A percentile compares a stretch with the other conserved stretches of the same genome.
Conservation (phyloP, 2,113 vertebrate species). For the Macquaria ambigua region DNA sequence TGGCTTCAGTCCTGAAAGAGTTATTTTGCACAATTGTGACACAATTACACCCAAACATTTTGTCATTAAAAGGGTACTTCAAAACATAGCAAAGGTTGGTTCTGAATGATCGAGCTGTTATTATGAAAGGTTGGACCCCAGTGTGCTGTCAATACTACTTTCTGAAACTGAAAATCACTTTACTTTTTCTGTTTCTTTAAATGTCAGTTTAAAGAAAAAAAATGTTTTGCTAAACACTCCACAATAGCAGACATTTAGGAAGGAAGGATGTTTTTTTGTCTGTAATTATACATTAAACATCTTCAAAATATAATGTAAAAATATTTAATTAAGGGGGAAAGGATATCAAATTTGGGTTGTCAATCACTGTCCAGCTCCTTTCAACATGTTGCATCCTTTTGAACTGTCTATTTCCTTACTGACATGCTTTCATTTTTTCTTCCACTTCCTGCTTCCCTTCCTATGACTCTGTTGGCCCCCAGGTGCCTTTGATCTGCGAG, state of each 20-base stretch:
- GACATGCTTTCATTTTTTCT: not conserved
- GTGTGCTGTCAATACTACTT: not conserved
- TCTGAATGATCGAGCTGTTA: not conserved
- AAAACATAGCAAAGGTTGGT: fast-evolving
- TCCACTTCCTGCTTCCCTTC: not conserved
- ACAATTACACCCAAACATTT: not conserved
- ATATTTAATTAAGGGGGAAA: not conserved
- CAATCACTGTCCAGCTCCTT: not conserved
- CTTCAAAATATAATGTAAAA: not conserved
- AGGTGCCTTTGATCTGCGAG: constrained; percentile 92
- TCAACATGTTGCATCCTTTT: not conserved
- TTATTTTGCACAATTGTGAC: not conserved
- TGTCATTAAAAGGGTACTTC: not conserved
- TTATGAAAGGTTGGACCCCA: not conserved
- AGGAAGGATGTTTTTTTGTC: not conserved
- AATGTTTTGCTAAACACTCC: not conserved
- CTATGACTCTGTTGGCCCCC: not conserved
- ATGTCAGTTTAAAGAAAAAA: not conserved
- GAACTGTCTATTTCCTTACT: not conserved
- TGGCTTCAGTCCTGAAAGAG: not conserved
- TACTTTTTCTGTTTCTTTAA: constrained; percentile 1
- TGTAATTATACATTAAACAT: not conserved
- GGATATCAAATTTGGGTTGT: not conserved
- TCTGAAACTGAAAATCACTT: not conserved
- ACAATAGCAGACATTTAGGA: not conserved